phyloP scores from a whole-genome alignment of 2,888 invertebrate genomes.

The Ctena decussata region DNA sequence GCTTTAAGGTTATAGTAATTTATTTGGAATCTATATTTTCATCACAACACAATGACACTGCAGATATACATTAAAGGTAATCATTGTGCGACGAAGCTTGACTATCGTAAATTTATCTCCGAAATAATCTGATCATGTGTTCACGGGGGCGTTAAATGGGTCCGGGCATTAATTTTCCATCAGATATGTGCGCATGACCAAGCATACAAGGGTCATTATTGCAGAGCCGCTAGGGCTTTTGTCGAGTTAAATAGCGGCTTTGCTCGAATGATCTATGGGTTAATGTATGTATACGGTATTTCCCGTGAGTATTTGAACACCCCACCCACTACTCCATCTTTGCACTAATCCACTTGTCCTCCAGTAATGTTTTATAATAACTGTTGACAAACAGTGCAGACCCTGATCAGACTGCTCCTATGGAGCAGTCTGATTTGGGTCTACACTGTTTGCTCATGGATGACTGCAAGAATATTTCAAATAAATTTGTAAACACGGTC shows the following conservation, averaged over 20 bases:
- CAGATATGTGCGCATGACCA: slow-evolving; percentile 5
- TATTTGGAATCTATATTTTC: not conserved
- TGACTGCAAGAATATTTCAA: too few species aligned
- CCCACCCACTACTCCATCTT: too few species aligned
- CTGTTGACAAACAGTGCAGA: too few species aligned
- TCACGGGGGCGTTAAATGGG: slow-evolving; percentile 9
- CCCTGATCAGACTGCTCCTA: too few species aligned
- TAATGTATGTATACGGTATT: not conserved
- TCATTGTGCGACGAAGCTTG: not conserved
- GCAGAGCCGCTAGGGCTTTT: not conserved
- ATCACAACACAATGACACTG: not conserved
- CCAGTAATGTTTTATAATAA: too few species aligned
- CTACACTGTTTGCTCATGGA: too few species aligned
- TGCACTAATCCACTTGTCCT: too few species aligned
- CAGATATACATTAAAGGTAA: slow-evolving; percentile 6
- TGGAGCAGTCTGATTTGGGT: too few species aligned
- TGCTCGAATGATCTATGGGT: not conserved
- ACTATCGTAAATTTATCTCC: slow-evolving; percentile 7
- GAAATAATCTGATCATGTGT: not conserved
- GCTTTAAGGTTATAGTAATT: too few species aligned
- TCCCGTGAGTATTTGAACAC: too few species aligned
- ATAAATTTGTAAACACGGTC: too few species aligned
- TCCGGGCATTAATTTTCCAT: slow-evolving; percentile 12
- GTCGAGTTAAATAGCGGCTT: not conserved
- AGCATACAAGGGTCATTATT: slow-evolving; percentile 3